Base-by-base conservation (phyloP, 2,797 vertebrate species). In the Pseudochromis fuscus region DNA sequence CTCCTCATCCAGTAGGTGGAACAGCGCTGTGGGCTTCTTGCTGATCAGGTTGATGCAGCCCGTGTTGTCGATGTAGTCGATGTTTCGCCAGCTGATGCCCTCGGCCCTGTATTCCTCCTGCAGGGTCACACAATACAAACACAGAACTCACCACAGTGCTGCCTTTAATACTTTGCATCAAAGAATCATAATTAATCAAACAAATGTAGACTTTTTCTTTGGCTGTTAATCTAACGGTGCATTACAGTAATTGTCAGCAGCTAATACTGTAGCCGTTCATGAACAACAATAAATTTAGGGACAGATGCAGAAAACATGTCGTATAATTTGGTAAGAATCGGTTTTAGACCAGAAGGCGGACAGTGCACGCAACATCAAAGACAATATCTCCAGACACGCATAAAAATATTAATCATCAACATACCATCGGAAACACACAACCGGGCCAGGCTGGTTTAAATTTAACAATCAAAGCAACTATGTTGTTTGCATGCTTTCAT, bases 1-100 rank as follows among this genome's bases (percentile, higher is more conserved):
- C 90, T 99, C 98, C 78, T 99, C 98, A 67, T 99, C 98, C 93
- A 99, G 95, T 62, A 99, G 95, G 87, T 99, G 97, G 91, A 99
- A 96, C 77, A 99, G 91, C 7, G 96, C 98, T 0, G 98, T 99
- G 64, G 98, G 98, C 81, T 99, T 99, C 94, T 96, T 99, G 88
- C 97, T 99, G 95, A 98, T 98, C 80, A 99, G 95, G 91, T 92
- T 96, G 88, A 99, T 98, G 91, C 98, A 99, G 87, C 95, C 94
- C 0, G 96, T 97, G 81, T 99, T 99, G 94, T 99, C 97, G 7
- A 97, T 98, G 89, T 98, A 99, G 88, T 98, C 96, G 0, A 99
- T 99, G 92, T 96, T 98, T 74, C 94, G 94, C 98, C 98, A 99
- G 93, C 93, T 97, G 92, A 99, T 99, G 79, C 96, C 96, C 91